Conservation (phyloP, 2,888 invertebrate species). For the Anoplius nigerrimus region DNA sequence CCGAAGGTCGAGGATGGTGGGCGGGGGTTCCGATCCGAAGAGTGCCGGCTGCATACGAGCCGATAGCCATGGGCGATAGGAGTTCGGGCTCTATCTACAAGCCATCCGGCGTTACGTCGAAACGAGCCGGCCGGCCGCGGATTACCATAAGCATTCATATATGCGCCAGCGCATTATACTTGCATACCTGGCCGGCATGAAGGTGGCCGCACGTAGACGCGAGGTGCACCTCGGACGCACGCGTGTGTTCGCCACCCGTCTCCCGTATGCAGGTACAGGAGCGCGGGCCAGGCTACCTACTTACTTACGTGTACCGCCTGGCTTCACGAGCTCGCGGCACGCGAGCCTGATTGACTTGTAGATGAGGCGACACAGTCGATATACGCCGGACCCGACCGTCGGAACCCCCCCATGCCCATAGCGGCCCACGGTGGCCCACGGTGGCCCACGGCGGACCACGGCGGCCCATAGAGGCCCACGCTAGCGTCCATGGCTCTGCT, state of each 20-base stretch:
- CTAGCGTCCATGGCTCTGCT: slow-evolving; percentile 13
- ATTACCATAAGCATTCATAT: slow-evolving; percentile 74
- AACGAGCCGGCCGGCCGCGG: slow-evolving; percentile 66
- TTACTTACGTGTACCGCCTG: slow-evolving; percentile 57
- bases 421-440: slow-evolving; percentile 20
- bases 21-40: slow-evolving; percentile 27
- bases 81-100: slow-evolving; percentile 57
- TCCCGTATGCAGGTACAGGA: slow-evolving; percentile 2
- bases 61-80: slow-evolving; percentile 62
- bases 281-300: slow-evolving; percentile 50
- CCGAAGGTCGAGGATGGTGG: too few species aligned
- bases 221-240: too few species aligned
- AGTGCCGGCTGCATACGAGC: slow-evolving; percentile 42
- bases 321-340: slow-evolving; percentile 70
- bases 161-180: slow-evolving; percentile 71
- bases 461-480: too few species aligned
- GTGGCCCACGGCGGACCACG: slow-evolving; percentile 21
- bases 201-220: slow-evolving; percentile 46
- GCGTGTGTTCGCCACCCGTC: background rate
- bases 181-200: slow-evolving; percentile 64
- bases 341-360: slow-evolving; percentile 75
- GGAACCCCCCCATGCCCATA: slow-evolving; percentile 35
- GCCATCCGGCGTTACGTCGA: slow-evolving; percentile 59
- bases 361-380: slow-evolving; percentile 75
- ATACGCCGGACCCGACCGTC: slow-evolving; percentile 53